phyloP scores from a whole-genome alignment of 2,113 vertebrate genomes.

The Turnix velox region DNA sequence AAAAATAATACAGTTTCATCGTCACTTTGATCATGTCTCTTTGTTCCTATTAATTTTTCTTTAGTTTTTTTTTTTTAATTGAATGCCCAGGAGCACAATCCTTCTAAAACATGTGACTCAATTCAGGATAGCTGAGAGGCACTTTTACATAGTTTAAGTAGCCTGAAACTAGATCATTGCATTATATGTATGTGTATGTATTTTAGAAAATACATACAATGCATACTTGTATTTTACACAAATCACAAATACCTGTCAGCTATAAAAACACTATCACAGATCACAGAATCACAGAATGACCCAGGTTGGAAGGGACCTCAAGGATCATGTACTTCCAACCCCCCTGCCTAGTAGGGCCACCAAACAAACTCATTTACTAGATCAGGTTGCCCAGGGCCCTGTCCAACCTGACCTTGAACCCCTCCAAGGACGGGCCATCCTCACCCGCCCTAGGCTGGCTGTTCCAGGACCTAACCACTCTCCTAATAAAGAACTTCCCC shows the following conservation, averaged over 20 bases:
- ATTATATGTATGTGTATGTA: fast-evolving
- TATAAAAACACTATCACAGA: not conserved
- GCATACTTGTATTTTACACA: not conserved
- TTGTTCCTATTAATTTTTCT: not conserved
- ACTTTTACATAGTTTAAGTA: not conserved
- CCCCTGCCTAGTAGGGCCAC: too few species aligned
- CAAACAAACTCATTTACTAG: too few species aligned
- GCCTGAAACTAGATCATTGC: not conserved
- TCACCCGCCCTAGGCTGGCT: too few species aligned
- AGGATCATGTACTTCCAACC: too few species aligned
- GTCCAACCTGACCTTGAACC: too few species aligned
- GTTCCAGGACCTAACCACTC: too few species aligned
- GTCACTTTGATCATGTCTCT: not conserved
- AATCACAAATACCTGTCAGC: not conserved
- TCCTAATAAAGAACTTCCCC: too few species aligned
- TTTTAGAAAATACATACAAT: not conserved
- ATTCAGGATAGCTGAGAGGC: not conserved
- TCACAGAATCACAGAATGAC: too few species aligned
- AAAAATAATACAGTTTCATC: not conserved
- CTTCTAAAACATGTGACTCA: fast-evolving
- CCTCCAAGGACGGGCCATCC: too few species aligned
- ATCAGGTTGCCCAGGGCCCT: too few species aligned
- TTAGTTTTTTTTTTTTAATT: not conserved
- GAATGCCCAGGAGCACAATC: not conserved
- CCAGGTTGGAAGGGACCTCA: too few species aligned